Conservation (phyloP, 2,888 invertebrate genomes). For the Clitarchus hookeri region DNA sequence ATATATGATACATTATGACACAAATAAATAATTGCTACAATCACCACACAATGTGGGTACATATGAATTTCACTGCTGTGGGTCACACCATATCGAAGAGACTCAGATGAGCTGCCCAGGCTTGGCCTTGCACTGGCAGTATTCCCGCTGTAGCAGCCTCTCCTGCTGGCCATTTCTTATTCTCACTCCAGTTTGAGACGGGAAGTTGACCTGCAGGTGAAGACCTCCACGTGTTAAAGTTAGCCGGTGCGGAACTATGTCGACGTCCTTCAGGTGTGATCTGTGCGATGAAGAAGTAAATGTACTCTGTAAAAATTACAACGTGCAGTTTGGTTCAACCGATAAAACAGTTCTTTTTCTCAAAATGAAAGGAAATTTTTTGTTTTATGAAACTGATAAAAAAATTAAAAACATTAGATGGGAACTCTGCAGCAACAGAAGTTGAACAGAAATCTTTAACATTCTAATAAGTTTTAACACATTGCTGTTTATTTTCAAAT, state of each 20-base stretch:
- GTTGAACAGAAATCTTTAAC: background rate
- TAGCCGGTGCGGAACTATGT: constrained; percentile 43
- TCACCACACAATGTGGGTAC: too few relatives aligned
- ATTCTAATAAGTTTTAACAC: background rate
- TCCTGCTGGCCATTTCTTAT: constrained; percentile 49
- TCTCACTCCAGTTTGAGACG: constrained; percentile 52
- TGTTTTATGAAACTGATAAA: too few relatives aligned
- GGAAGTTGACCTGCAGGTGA: constrained; percentile 53
- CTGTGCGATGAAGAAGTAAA: background rate
- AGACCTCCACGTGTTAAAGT: constrained; percentile 52
- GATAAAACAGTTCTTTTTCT: too few relatives aligned
- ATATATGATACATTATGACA: too few relatives aligned
- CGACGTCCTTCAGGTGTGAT: background rate
- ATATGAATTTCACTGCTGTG: too few relatives aligned
- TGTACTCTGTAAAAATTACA: background rate
- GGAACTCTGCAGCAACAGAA: background rate
- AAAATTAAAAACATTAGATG: too few relatives aligned
- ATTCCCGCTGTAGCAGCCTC: constrained; percentile 47
- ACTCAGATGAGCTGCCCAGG: background rate
- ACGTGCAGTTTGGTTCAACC: too few relatives aligned
- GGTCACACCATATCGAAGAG: background rate
- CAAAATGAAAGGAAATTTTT: too few relatives aligned
- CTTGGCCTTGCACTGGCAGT: constrained; percentile 43
- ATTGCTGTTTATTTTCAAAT: background rate
- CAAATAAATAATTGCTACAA: too few relatives aligned